Conservation (phyloP, 2,888 invertebrate species). For the Lasius fuliginosus region DNA sequence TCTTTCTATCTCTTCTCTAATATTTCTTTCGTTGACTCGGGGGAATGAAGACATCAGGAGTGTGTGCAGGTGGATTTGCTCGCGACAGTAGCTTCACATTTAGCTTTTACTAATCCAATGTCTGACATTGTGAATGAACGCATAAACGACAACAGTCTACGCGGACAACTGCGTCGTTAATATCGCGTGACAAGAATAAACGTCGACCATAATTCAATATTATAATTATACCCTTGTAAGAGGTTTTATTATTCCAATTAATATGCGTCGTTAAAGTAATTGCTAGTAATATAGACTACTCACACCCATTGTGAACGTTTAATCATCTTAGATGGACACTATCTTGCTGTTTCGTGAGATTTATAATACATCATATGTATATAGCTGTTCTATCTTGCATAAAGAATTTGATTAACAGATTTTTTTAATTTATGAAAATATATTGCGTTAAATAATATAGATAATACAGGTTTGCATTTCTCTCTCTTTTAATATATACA, state of each 20-base stretch:
- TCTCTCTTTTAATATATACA: background rate
- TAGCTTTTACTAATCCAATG: constrained; percentile 67
- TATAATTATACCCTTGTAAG: constrained; percentile 84
- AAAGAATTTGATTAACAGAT: background rate
- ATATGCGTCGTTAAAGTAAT: constrained; percentile 83
- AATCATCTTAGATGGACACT: constrained; percentile 62
- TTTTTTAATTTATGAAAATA: background rate
- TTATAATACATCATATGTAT: background rate
- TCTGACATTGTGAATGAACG: constrained; percentile 70
- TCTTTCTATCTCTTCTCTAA: background rate
- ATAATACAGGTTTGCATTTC: background rate
- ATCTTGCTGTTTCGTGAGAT: background rate
- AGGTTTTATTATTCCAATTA: constrained; percentile 82
- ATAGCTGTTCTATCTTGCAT: background rate
- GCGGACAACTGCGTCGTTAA: constrained; percentile 73
- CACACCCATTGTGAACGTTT: constrained; percentile 74
- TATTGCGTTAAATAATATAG: background rate
- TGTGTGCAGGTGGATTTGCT: constrained; percentile 48
- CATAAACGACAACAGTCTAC: constrained; percentile 70
- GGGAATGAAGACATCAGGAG: constrained; percentile 63
- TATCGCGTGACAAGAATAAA: constrained; percentile 82
- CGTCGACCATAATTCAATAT: constrained; percentile 84
- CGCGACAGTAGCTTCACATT: constrained; percentile 56
- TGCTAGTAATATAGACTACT: constrained; percentile 71
- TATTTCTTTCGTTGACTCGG: constrained; percentile 16